Evolutionary conservation across 2,113 vertebrate genomes (phyloP).

Genomic region (Phylloscopus trochiloides): DNA sequence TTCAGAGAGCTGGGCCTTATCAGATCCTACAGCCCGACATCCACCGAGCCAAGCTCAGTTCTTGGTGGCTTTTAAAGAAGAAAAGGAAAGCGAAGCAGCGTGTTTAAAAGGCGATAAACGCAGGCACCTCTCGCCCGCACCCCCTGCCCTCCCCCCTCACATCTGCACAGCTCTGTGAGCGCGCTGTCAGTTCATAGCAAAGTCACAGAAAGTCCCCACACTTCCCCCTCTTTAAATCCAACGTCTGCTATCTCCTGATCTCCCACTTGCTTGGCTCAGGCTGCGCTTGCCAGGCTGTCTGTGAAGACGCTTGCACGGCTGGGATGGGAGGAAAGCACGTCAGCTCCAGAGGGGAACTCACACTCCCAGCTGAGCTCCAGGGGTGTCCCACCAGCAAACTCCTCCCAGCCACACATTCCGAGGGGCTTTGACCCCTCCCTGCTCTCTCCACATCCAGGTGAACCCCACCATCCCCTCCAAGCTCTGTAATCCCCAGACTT

Average conservation of each 20-base stretch:
- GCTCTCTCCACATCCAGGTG: not conserved
- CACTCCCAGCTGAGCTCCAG: accelerated
- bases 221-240: not conserved
- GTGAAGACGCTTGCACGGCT: accelerated
- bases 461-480: not conserved
- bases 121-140: not conserved
- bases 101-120: accelerated
- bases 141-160: not conserved
- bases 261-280: not conserved
- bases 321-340: not conserved
- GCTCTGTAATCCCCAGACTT: not conserved
- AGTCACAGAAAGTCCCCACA: conserved; percentile 23
- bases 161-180: not conserved
- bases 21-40: not conserved
- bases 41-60: not conserved
- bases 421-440: not conserved
- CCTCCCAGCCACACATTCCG: not conserved
- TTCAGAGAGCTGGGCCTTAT: not conserved
- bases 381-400: not conserved
- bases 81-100: not conserved
- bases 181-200: not conserved
- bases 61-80: not conserved
- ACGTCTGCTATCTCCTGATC: not conserved
- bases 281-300: not conserved
- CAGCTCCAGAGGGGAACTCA: accelerated